Evolutionary conservation across 2,797 vertebrate genomes (phyloP).

Genomic region (Benthosema pterotum): DNA sequence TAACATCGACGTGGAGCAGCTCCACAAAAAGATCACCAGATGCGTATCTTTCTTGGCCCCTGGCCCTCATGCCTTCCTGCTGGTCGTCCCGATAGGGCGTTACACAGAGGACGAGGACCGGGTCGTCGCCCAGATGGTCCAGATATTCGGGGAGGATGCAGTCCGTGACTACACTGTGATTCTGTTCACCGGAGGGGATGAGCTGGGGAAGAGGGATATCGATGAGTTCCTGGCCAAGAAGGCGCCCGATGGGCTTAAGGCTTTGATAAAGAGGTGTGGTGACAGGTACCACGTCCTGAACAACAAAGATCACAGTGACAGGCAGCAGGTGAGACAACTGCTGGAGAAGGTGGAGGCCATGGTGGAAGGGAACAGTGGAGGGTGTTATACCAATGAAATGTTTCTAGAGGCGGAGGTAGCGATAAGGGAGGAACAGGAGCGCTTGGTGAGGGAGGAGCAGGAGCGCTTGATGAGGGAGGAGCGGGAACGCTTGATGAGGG

Average conservation of each 20-base stretch:
- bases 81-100: slow-evolving; percentile 80
- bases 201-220: slow-evolving; percentile 64
- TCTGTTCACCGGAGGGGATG: slow-evolving; percentile 79
- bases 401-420: slow-evolving; percentile 71
- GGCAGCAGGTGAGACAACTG: slow-evolving; percentile 66
- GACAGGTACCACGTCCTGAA: slow-evolving; percentile 78
- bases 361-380: slow-evolving; percentile 56
- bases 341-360: slow-evolving; percentile 72
- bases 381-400: slow-evolving; percentile 71
- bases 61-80: slow-evolving; percentile 82
- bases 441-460: slow-evolving; percentile 52
- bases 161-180: slow-evolving; percentile 71
- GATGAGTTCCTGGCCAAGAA: slow-evolving; percentile 66
- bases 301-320: slow-evolving; percentile 72
- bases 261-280: slow-evolving; percentile 73
- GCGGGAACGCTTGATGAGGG: slow-evolving; percentile 5
- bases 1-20: slow-evolving; percentile 56
- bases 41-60: slow-evolving; percentile 78
- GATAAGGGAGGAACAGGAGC: slow-evolving; percentile 72
- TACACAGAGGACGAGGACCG: slow-evolving; percentile 73
- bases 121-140: slow-evolving; percentile 58
- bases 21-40: slow-evolving; percentile 71
- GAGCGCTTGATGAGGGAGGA: slow-evolving; percentile 32
- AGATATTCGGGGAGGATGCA: slow-evolving; percentile 74
- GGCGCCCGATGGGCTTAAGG: slow-evolving; percentile 59